These are phyloP conservation scores for Podiceps cristatus DNA, from an alignment of 2,113 vertebrate species.

Conservation along the genomic window DNA sequence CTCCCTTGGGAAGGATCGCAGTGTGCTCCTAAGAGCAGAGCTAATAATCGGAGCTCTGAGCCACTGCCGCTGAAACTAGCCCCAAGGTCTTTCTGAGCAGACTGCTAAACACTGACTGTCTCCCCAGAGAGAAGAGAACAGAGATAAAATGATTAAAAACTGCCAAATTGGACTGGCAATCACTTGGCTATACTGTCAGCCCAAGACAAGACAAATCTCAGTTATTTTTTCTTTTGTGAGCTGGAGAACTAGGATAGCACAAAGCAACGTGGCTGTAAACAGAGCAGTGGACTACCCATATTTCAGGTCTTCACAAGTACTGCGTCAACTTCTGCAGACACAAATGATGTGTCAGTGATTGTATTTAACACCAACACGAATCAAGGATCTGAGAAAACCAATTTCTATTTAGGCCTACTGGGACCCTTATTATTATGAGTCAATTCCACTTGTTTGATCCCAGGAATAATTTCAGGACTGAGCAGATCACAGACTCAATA, in stretches of 20 bases:
- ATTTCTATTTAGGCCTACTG: slow-evolving; percentile 9
- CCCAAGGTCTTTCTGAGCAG: slow-evolving; percentile 94
- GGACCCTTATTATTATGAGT: slow-evolving; percentile 27
- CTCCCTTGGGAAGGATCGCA: slow-evolving; percentile 92
- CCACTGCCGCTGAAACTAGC: slow-evolving; percentile 91
- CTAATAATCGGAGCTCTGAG: slow-evolving; percentile 98
- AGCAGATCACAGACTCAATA: background rate
- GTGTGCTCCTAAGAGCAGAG: slow-evolving; percentile 95
- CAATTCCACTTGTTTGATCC: slow-evolving; percentile 56
- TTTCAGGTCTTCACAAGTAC: background rate
- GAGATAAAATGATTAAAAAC: slow-evolving; percentile 99
- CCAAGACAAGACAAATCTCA: slow-evolving; percentile 83
- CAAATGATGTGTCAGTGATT: background rate
- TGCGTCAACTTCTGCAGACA: slow-evolving; percentile 8
- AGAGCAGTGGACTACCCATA: background rate
- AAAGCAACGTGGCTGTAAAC: background rate
- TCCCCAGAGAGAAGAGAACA: slow-evolving; percentile 89
- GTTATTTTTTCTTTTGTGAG: slow-evolving; percentile 79
- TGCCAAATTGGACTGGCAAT: slow-evolving; percentile 89
- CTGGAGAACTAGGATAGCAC: slow-evolving; percentile 48
- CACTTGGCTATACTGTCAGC: slow-evolving; percentile 83
- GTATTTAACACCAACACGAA: slow-evolving; percentile 26
- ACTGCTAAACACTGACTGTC: slow-evolving; percentile 95
- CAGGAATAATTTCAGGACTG: slow-evolving; percentile 15
- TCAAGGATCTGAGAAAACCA: background rate